These are phyloP conservation scores for Loxodonta africana DNA, from an alignment of 2,113 vertebrate genomes.

Conservation along the genomic window DNA sequence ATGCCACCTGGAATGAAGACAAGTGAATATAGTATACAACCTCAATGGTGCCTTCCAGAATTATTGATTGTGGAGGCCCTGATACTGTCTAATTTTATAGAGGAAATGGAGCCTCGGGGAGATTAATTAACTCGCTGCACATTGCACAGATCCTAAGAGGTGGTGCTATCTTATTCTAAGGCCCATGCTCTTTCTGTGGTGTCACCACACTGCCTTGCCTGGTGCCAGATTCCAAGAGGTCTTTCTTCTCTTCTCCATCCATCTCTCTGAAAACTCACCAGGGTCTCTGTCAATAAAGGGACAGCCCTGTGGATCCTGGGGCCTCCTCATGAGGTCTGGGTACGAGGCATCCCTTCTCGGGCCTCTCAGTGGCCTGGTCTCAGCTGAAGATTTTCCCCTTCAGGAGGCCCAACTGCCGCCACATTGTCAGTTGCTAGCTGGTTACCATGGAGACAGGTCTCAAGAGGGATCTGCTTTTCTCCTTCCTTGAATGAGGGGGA, in stretches of 20 bases:
- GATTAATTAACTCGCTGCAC: background rate
- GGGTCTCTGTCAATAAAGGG: background rate
- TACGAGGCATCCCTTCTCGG: constrained; percentile 12
- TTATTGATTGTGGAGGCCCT: background rate
- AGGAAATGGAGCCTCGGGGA: background rate
- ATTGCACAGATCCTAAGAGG: background rate
- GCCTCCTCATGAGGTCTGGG: background rate
- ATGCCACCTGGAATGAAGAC: background rate
- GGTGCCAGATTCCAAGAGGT: background rate
- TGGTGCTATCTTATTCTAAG: too few species aligned
- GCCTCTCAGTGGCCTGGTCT: constrained; percentile 70
- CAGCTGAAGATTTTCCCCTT: constrained; percentile 79
- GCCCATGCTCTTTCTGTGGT: background rate
- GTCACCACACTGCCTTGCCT: background rate
- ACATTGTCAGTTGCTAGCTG: constrained; percentile 82
- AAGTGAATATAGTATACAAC: background rate
- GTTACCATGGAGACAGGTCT: constrained; percentile 84
- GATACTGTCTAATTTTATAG: background rate
- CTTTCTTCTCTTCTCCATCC: background rate
- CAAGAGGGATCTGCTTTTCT: constrained; percentile 85
- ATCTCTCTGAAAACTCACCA: background rate
- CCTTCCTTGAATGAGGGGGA: constrained; percentile 77
- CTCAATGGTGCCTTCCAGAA: background rate
- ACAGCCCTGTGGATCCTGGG: background rate
- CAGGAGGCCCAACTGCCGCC: constrained; percentile 79